Base-by-base conservation (phyloP, 2,888 invertebrate genomes). In the Gibbula magus region DNA sequence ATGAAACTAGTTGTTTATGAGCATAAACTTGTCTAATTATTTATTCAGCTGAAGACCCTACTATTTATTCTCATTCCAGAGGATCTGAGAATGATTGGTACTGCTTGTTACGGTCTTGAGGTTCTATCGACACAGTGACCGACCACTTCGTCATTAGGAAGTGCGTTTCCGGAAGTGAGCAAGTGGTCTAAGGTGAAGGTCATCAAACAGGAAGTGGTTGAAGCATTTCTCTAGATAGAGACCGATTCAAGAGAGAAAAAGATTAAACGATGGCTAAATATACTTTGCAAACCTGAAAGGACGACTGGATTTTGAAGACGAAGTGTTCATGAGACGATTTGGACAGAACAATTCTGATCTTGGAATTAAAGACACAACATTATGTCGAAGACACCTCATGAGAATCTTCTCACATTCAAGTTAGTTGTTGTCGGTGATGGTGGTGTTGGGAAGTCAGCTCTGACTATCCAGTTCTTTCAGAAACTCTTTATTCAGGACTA, bases 401-500 rank as follows among this genome's bases (percentile, higher is more conserved):
- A 93, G 75, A 93, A 94, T 86, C 89, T 94, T 74, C 92, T 93
- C 22, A 94, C 94, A 3, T 97, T 97, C 91, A 98, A 97, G 93
- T 93, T 98, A 91, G 98, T 98, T 83, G 98, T 98, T 84, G 97
- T 98, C 25, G 98, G 98, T 5, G 97, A 97, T 93, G 98, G 98
- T 84, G 98, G 98, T 86, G 98, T 98, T 79, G 98, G 98, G 84
- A 98, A 98, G 94, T 97, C 97, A 89, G 97, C 97, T n/a, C 95
- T 98, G 89, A 98, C 98, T n/a, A 98, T 93, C 70, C 93, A 98
- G 94, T 97, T 97, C 94, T 98, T 98, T 93, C 98, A 98, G 94
- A 97, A 97, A 93, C 94, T 97, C 90, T 98, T 98, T 93, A 97
- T 98, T 83, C 97, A 97, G 0, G 98, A 98, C 93, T 98, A 98